Conservation (phyloP, 2,797 vertebrate species). For the Echeneis naucrates region DNA sequence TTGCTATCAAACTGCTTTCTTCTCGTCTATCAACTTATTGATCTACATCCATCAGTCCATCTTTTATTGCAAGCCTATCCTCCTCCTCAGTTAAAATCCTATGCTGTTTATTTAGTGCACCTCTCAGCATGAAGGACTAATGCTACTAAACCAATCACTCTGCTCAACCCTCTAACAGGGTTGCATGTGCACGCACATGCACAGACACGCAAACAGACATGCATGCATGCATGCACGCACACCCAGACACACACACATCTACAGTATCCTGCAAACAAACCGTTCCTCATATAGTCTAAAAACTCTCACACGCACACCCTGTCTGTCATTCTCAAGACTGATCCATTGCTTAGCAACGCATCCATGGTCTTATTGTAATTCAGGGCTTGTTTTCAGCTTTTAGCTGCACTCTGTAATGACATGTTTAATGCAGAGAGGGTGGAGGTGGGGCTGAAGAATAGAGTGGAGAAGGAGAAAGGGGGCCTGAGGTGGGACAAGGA, state of each 20-base stretch:
- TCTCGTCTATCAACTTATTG: constrained; percentile 50
- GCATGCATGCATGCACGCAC: no score
- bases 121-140: constrained; percentile 21
- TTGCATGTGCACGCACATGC: constrained; percentile 34
- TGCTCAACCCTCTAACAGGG: constrained; percentile 37
- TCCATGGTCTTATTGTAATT: constrained; percentile 88
- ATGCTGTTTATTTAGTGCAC: constrained; percentile 57
- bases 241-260: constrained; percentile 46
- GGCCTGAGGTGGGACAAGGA: constrained; percentile 64
- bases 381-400: constrained; percentile 91
- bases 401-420: constrained; percentile 89
- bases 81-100: constrained; percentile 39
- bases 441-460: constrained; percentile 63
- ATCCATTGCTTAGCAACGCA: constrained; percentile 90
- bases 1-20: constrained; percentile 51
- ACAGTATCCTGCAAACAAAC: constrained; percentile 31
- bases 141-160: constrained; percentile 65
- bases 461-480: constrained; percentile 50
- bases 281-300: constrained; percentile 29
- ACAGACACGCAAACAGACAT: no score
- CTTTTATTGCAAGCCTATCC: constrained; percentile 34
- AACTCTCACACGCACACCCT: constrained; percentile 21
- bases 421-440: constrained; percentile 86
- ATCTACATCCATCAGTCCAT: constrained; percentile 39
- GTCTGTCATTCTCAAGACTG: constrained; percentile 78